Base-by-base conservation (phyloP, 2,113 vertebrate genomes). In the Guaruba guarouba region DNA sequence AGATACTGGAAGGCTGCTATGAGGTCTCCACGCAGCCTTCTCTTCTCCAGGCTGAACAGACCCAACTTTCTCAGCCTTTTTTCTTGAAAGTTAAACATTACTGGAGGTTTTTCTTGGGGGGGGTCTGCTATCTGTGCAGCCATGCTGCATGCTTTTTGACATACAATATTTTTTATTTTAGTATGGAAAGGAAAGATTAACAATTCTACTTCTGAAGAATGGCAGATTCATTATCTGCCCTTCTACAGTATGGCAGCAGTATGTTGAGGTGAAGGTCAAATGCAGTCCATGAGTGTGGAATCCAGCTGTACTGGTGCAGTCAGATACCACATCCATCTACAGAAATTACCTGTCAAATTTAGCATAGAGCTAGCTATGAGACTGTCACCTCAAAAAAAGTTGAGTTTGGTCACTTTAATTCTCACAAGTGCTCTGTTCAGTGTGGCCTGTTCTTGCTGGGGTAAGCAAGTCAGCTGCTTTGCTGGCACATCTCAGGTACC, bases 231-330 rank as follows among this genome's bases (percentile, higher is more conserved):
- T 49, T 63, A 44, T 48, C 19, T 83, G 37, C 12, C 22, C 20
- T 54, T 39, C 48, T 46, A 1, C 33, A 29, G 10, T 61, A 7
- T 35, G 22, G 31, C 20, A 44, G 12, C 67, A 44, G 9, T 55
- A 6, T 18, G 7, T 28, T 82, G 86, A 77, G 16, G n/a, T 41
- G 22, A 75, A 77, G 48, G 54, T 63, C 37, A 39, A 39, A 44
- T 22, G 33, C 31, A 37, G 9, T 63, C 25, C 3, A 0, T 3
- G n/a, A 35, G 46, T 5, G 11, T 35, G 43, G 19, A 37, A 35
- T 49, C 16, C 49, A 71, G 7, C 61, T 64, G n/a, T 78, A 14
- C 37, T 64, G 7, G 13, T 69, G 29, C 23, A 55, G 15, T 54
- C 44, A 49, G 17, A 31, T 52, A 29, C 23, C 20, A 15, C 39